phyloP scores from a whole-genome alignment of 2,888 invertebrate species.

The Sipunculus nudus region DNA sequence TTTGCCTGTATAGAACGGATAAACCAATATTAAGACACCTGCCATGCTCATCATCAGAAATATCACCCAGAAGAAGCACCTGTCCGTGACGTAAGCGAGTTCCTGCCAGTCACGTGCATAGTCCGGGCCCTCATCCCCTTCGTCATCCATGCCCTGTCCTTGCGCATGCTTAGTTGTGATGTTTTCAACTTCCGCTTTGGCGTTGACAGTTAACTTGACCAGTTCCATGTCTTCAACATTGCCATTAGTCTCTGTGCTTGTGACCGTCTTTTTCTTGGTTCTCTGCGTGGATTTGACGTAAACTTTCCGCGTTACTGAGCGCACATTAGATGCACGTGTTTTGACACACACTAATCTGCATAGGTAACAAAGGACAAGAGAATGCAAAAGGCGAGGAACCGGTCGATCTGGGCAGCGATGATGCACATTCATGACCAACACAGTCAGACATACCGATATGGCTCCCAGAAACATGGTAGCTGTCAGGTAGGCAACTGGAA shows the following conservation, averaged over 20 bases:
- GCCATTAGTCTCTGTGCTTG: constrained; percentile 14
- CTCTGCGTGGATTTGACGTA: not conserved
- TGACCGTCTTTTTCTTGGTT: constrained; percentile 2
- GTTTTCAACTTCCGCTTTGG: too few species aligned
- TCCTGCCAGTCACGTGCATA: constrained; percentile 34
- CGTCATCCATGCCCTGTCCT: too few species aligned
- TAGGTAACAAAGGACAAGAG: constrained; percentile 25
- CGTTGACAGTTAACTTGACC: constrained; percentile 21
- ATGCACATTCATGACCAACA: constrained; percentile 38
- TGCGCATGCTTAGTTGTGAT: too few species aligned
- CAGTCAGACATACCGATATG: constrained; percentile 40
- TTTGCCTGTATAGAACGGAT: constrained; percentile 34
- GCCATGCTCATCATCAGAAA: constrained; percentile 34
- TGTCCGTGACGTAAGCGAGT: constrained; percentile 34
- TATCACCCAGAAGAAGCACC: constrained; percentile 39
- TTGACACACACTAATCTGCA: constrained; percentile 30
- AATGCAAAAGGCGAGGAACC: constrained; percentile 28
- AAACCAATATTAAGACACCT: constrained; percentile 32
- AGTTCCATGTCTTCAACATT: constrained; percentile 28
- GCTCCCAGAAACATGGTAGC: constrained; percentile 41
- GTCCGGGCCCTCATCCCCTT: constrained; percentile 1
- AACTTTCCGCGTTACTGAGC: too few species aligned
- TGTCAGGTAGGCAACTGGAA: constrained; percentile 38
- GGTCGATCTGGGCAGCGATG: constrained; percentile 28
- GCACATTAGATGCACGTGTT: too few species aligned